These are phyloP conservation scores for Cyclopterus lumpus DNA, from an alignment of 2,797 vertebrate species.

Conservation along the genomic window DNA sequence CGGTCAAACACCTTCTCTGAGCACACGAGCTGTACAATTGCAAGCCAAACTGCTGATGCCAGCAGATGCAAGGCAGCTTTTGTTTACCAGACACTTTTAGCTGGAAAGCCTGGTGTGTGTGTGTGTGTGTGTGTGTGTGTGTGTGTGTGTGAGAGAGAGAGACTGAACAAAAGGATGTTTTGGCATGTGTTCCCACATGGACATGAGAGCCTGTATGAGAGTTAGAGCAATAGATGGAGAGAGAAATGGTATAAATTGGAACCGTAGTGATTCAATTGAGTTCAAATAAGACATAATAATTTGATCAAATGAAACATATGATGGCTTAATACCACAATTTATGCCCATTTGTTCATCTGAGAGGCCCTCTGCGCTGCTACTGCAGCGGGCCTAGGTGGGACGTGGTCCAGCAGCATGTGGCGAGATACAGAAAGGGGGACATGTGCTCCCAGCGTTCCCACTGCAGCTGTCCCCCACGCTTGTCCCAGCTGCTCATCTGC, in stretches of 20 bases:
- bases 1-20: conserved; percentile 65
- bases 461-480: conserved; percentile 69
- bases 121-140: conserved; percentile 46
- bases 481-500: conserved; percentile 65
- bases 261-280: neutral
- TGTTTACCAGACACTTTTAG: conserved; percentile 85
- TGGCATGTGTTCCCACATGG: conserved; percentile 60
- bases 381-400: conserved; percentile 26
- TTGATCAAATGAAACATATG: neutral
- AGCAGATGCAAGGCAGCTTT: conserved; percentile 84
- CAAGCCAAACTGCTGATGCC: conserved; percentile 85
- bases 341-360: neutral
- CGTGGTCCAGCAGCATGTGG: conserved; percentile 61
- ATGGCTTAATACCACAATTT: neutral
- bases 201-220: conserved; percentile 49
- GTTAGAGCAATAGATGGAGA: conserved; percentile 21
- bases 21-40: conserved; percentile 79
- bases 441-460: conserved; percentile 60
- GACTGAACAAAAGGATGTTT: conserved; percentile 76
- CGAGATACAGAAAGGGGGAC: conserved; percentile 44
- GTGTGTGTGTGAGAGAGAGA: conserved; percentile 59
- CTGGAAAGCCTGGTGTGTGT: conserved; percentile 69
- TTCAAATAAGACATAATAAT: neutral
- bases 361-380: conserved; percentile 12
- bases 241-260: neutral